A percentile compares a stretch with the other conserved stretches of the same genome.
Conservation (phyloP, 2,113 vertebrate species). For the Phalacrocorax brasilianus region DNA sequence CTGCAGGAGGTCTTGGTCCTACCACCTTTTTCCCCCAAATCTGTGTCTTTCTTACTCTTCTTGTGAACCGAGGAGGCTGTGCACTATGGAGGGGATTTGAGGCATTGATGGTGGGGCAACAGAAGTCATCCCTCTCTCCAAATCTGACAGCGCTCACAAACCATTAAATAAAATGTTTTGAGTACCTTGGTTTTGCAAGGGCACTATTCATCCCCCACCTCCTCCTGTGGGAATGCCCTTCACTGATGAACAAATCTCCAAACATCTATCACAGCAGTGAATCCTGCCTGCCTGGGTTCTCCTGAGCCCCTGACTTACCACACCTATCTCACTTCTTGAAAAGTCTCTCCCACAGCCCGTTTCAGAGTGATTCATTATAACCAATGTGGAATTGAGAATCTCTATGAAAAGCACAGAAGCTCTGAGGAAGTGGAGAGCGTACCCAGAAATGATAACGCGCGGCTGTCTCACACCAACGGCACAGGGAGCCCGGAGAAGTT, state of each 20-base stretch:
- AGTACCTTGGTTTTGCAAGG: neutral
- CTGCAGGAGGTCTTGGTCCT: neutral
- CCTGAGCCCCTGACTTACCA: neutral
- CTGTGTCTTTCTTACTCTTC: neutral
- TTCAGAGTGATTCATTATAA: neutral
- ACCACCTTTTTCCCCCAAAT: neutral
- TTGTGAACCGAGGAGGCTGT: neutral
- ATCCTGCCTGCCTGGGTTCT: neutral
- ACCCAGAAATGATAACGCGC: accelerated
- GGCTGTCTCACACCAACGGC: neutral
- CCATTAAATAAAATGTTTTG: neutral
- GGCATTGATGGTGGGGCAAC: too few species aligned
- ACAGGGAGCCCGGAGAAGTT: neutral
- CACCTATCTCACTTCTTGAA: neutral
- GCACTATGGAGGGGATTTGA: neutral
- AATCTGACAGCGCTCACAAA: neutral
- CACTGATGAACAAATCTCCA: neutral
- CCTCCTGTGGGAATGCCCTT: neutral
- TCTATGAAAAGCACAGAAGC: neutral
- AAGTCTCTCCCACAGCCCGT: neutral
- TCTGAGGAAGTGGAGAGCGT: neutral
- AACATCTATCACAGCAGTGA: neutral
- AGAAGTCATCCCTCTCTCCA: neutral
- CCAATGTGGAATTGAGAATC: neutral
- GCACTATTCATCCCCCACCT: neutral